These are phyloP conservation scores for Myotis pilosus DNA, from an alignment of 2,797 vertebrate species.

Conservation along the genomic window DNA sequence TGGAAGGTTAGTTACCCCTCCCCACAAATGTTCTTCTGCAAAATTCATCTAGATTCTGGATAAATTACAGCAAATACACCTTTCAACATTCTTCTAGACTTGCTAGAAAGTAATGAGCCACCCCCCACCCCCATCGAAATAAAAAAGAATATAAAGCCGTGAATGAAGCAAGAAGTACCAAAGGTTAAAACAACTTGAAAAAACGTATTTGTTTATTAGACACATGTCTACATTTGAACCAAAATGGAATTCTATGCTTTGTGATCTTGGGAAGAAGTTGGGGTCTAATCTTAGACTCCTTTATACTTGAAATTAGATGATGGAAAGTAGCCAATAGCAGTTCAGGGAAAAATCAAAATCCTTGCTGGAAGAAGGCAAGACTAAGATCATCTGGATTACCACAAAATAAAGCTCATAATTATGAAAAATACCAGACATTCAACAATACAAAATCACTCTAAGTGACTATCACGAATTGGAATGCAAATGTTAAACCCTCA, in stretches of 20 bases:
- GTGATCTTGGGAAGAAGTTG: not conserved
- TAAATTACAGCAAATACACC: not conserved
- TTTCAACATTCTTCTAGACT: not conserved
- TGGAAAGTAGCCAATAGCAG: not conserved
- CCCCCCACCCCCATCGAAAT: fast-evolving
- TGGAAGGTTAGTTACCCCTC: not conserved
- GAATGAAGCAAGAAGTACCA: not conserved
- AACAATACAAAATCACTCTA: not conserved
- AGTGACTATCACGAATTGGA: not conserved
- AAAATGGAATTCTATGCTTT: not conserved
- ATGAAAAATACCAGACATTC: not conserved
- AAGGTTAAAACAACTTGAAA: not conserved
- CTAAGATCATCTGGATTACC: not conserved
- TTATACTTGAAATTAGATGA: not conserved
- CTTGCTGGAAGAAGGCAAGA: not conserved
- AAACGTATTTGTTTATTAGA: not conserved
- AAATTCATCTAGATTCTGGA: not conserved
- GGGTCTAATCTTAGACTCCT: not conserved
- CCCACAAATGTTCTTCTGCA: not conserved
- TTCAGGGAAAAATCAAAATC: not conserved
- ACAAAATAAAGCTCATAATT: not conserved
- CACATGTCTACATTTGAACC: not conserved
- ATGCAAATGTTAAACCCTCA: not conserved
- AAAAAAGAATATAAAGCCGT: not conserved
- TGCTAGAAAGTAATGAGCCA: not conserved